Conservation (phyloP, 2,113 vertebrate genomes). For the Heliornis fulica region DNA sequence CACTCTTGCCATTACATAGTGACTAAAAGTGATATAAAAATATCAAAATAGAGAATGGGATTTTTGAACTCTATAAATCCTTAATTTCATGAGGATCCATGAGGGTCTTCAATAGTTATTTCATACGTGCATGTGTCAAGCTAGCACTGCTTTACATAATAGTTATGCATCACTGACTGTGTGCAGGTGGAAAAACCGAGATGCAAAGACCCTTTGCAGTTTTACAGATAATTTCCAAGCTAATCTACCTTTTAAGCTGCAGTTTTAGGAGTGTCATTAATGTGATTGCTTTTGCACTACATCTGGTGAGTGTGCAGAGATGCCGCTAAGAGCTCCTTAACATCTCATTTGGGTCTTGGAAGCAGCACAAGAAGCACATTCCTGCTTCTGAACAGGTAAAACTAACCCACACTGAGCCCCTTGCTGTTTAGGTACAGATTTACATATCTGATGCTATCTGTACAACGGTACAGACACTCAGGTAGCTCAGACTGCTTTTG, state of each 20-base stretch:
- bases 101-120: background rate
- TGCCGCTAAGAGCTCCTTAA: background rate
- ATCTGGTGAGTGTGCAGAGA: background rate
- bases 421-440: background rate
- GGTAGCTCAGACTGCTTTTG: background rate
- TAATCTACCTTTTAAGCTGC: background rate
- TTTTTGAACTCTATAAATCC: background rate
- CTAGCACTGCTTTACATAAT: background rate
- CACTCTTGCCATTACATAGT: background rate
- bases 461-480: background rate
- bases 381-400: background rate
- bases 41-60: background rate
- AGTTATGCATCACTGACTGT: background rate
- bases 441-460: background rate
- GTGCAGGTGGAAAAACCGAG: background rate
- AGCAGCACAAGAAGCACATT: background rate
- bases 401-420: background rate
- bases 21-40: background rate
- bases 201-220: background rate
- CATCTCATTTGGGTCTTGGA: background rate
- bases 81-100: background rate
- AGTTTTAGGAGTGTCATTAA: background rate
- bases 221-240: background rate
- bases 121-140: background rate
- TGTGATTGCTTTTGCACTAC: background rate